Evolutionary conservation across 2,888 invertebrate species (phyloP).

Genomic region (Cosmia trapezina): DNA sequence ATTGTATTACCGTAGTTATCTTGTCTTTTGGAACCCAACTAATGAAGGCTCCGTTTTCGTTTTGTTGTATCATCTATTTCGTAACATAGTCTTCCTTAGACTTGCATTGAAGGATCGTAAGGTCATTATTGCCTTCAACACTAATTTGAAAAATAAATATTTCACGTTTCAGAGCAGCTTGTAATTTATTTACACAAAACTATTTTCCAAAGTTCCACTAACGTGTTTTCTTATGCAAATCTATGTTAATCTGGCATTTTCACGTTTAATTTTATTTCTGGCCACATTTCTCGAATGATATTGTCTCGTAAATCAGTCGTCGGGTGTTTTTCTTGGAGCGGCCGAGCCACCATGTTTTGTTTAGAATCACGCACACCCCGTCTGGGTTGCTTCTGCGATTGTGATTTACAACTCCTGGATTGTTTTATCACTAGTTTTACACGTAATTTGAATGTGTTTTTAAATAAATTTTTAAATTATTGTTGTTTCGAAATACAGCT

Average conservation of each 20-base stretch:
- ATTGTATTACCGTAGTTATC: not conserved
- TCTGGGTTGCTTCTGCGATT: slow-evolving; percentile 80
- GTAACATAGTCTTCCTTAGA: not conserved
- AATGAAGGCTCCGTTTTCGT: not conserved
- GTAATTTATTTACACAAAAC: slow-evolving; percentile 61
- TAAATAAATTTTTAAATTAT: slow-evolving; percentile 56
- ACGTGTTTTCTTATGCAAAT: slow-evolving; percentile 75
- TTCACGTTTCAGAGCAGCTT: slow-evolving; percentile 40
- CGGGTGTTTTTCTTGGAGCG: slow-evolving; percentile 89
- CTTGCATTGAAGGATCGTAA: slow-evolving; percentile 24
- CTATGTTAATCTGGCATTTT: slow-evolving; percentile 83
- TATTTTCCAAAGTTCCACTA: slow-evolving; percentile 63
- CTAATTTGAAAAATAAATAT: slow-evolving; percentile 45
- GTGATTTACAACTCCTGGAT: slow-evolving; percentile 85
- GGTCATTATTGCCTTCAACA: slow-evolving; percentile 40
- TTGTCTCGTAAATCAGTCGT: slow-evolving; percentile 89
- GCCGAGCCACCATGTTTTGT: slow-evolving; percentile 85
- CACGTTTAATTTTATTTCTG: slow-evolving; percentile 86
- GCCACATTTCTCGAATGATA: slow-evolving; percentile 88
- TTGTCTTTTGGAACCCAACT: not conserved
- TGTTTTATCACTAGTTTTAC: slow-evolving; percentile 76
- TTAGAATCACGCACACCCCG: slow-evolving; percentile 89
- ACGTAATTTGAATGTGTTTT: slow-evolving; percentile 70
- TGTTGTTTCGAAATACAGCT: slow-evolving; percentile 35
- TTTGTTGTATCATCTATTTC: not conserved